Percentiles rank a stretch among this genome's conserved stretches.
These are phyloP conservation scores for Canis aureus DNA, from an alignment of 2,113 vertebrate genomes.

Conservation along the genomic window DNA sequence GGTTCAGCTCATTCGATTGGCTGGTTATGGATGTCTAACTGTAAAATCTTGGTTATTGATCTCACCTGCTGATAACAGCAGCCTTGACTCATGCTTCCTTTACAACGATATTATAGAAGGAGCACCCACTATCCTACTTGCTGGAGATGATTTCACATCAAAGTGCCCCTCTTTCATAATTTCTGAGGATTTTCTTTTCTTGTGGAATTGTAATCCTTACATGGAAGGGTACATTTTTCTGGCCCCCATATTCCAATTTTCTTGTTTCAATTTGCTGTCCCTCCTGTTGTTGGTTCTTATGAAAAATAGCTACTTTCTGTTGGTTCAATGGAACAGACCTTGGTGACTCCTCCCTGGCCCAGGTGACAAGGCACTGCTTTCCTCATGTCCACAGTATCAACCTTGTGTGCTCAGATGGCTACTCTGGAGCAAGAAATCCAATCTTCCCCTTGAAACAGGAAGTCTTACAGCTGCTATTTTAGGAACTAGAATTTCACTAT, in stretches of 20 bases:
- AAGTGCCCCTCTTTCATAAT: neutral
- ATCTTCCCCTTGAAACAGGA: neutral
- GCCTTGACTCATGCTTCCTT: neutral
- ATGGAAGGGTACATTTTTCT: neutral
- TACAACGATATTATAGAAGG: neutral
- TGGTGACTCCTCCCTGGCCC: fast-evolving
- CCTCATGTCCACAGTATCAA: neutral
- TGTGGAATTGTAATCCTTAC: neutral
- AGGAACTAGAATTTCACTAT: neutral
- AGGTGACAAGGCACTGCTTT: neutral
- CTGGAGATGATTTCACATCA: neutral
- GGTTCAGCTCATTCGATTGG: neutral
- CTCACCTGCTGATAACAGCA: neutral
- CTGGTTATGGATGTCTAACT: neutral
- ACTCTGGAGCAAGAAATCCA: neutral
- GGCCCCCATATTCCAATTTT: neutral
- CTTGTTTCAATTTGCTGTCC: neutral
- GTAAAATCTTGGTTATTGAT: neutral
- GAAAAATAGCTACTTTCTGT: neutral
- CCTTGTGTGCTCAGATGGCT: fast-evolving
- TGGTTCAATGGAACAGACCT: neutral
- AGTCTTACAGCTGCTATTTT: neutral
- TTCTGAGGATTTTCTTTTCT: neutral
- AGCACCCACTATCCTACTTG: no score
- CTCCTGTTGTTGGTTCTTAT: neutral